A percentile compares a stretch with the other conserved stretches of the same genome.
phyloP scores from a whole-genome alignment of 1,140 invertebrate species.

The Rhopalosiphum padi region DNA sequence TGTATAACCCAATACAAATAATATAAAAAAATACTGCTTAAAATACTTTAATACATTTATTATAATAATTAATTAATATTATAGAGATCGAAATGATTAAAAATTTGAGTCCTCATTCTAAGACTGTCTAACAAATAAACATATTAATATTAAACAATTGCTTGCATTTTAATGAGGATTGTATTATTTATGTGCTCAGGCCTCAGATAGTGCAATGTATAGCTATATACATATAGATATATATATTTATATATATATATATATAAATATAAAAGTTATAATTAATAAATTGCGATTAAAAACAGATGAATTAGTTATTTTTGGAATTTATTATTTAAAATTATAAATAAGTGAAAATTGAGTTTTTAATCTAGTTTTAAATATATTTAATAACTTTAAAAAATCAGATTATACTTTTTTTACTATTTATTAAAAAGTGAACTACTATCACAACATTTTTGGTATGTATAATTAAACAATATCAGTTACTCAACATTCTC shows the following conservation, averaged over 20 bases:
- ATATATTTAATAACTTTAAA: neutral
- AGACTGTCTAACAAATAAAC: neutral
- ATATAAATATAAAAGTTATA: neutral
- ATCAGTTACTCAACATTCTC: neutral
- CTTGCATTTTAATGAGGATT: neutral
- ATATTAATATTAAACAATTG: neutral
- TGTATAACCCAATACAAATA: neutral
- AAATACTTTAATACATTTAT: neutral
- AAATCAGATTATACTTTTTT: neutral
- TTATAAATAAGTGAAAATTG: neutral
- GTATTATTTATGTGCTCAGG: neutral
- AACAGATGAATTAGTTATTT: neutral
- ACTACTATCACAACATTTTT: neutral
- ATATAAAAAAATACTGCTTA: conserved; percentile 4
- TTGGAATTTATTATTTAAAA: neutral
- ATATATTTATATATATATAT: too few relatives aligned
- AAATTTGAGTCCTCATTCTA: neutral
- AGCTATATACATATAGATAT: too few relatives aligned
- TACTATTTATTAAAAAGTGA: neutral
- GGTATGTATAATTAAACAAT: neutral
- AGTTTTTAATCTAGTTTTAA: neutral
- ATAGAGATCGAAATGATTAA: neutral
- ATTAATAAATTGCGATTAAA: neutral
- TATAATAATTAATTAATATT: neutral
- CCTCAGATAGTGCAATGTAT: neutral